Evolutionary conservation across 2,888 invertebrate species (phyloP).

Genomic region (Glyphotaelius pellucidus): DNA sequence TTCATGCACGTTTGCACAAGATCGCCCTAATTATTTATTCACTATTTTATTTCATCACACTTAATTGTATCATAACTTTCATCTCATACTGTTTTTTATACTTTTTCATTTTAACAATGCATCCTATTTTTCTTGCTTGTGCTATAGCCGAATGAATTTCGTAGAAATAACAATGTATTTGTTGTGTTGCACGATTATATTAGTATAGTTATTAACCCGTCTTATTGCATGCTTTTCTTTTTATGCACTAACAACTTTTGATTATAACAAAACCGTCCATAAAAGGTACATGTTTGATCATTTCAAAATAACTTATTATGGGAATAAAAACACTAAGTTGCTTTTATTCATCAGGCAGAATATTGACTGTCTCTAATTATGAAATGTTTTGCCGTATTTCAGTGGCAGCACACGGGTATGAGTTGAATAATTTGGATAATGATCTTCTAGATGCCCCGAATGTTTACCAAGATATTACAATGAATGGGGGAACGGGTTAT

Average conservation of each 20-base stretch:
- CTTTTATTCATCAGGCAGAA: background rate
- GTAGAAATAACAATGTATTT: background rate
- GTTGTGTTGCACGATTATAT: background rate
- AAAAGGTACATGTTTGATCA: slow-evolving; percentile 45
- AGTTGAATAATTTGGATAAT: slow-evolving; percentile 82
- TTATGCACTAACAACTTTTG: slow-evolving; percentile 22
- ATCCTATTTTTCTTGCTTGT: slow-evolving; percentile 16
- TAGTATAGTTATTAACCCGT: background rate
- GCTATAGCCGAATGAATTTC: slow-evolving; percentile 14
- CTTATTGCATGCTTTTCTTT: slow-evolving; percentile 9
- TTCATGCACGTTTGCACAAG: slow-evolving; percentile 37
- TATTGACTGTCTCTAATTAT: slow-evolving; percentile 10
- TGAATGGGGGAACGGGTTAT: slow-evolving; percentile 68
- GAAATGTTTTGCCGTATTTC: slow-evolving; percentile 66
- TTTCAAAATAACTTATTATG: slow-evolving; percentile 21
- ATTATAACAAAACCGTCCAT: slow-evolving; percentile 45
- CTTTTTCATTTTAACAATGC: slow-evolving; percentile 4
- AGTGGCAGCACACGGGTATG: slow-evolving; percentile 82
- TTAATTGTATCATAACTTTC: background rate
- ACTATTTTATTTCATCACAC: background rate
- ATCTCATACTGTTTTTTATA: background rate
- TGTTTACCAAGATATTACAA: slow-evolving; percentile 75
- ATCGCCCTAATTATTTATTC: background rate
- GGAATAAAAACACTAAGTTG: background rate
- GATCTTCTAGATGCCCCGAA: slow-evolving; percentile 81